Evolutionary conservation across 2,888 invertebrate species (phyloP).

Genomic region (Pycnomerus fuliginosus): DNA sequence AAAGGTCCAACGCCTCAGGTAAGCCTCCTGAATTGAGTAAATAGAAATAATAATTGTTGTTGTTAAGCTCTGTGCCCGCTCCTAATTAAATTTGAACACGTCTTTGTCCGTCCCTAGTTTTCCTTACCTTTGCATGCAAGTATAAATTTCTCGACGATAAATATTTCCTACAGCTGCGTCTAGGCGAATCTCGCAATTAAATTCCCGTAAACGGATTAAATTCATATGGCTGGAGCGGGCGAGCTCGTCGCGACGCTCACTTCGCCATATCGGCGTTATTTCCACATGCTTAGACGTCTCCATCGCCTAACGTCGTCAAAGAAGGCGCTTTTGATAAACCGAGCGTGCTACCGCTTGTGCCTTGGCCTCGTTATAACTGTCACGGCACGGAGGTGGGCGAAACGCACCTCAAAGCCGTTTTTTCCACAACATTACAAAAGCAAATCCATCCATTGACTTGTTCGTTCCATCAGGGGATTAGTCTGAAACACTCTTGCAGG

Average conservation of each 20-base stretch:
- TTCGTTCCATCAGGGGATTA: no score
- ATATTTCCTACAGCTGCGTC: slow-evolving; percentile 22
- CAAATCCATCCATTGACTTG: no score
- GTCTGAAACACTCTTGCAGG: no score
- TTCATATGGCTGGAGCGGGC: slow-evolving; percentile 17
- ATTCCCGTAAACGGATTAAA: slow-evolving; percentile 24
- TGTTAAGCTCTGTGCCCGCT: slow-evolving; percentile 16
- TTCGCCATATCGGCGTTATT: slow-evolving; percentile 40
- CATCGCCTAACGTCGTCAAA: slow-evolving; percentile 42
- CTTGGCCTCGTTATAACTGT: slow-evolving; percentile 35
- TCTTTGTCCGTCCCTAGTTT: slow-evolving; percentile 14
- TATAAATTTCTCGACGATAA: no score
- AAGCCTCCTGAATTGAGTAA: slow-evolving; percentile 14
- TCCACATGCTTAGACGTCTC: slow-evolving; percentile 42
- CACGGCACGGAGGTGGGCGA: slow-evolving; percentile 4
- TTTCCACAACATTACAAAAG: no score
- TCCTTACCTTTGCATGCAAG: no score
- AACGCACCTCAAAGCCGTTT: slow-evolving; percentile 13
- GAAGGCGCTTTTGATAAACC: slow-evolving; percentile 48
- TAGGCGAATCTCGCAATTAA: slow-evolving; percentile 25
- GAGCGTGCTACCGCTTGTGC: slow-evolving; percentile 44
- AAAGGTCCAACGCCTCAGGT: no score
- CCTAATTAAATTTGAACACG: slow-evolving; percentile 20
- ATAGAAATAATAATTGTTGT: slow-evolving; percentile 19
- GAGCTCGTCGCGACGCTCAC: slow-evolving; percentile 8